These are phyloP conservation scores for Intellagama lesueurii DNA, from an alignment of 2,797 vertebrate genomes.

Conservation along the genomic window DNA sequence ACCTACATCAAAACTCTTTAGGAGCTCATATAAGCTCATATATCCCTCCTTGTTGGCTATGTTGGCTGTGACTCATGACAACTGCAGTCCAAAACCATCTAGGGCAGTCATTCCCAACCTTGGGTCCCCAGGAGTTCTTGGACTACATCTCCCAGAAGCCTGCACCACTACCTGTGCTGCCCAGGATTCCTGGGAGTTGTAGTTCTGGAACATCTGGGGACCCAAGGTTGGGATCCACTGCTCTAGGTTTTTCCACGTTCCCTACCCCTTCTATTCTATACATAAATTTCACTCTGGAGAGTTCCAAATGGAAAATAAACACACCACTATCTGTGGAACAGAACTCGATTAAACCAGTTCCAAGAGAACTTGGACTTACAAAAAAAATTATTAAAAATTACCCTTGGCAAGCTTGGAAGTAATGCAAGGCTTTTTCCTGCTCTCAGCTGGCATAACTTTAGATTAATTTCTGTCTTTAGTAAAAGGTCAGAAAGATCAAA, in stretches of 20 bases:
- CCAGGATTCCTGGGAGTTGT: too few relatives aligned
- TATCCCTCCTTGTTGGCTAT: not conserved
- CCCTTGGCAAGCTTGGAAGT: not conserved
- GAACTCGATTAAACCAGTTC: not conserved
- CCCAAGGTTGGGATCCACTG: too few relatives aligned
- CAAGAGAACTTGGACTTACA: not conserved
- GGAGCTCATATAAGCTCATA: not conserved
- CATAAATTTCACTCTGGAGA: not conserved
- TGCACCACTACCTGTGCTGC: not conserved
- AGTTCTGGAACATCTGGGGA: too few relatives aligned
- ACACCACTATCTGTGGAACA: not conserved
- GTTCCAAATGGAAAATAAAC: not conserved
- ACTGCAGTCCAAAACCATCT: not conserved
- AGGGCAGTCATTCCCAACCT: too few relatives aligned
- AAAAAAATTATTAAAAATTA: not conserved
- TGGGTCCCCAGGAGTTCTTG: not conserved
- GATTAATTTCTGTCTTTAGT: slow-evolving; percentile 3
- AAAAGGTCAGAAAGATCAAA: not conserved
- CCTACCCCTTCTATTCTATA: not conserved
- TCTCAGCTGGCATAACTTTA: not conserved
- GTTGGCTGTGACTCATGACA: not conserved
- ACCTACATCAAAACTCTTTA: too few relatives aligned
- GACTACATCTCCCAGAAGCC: not conserved
- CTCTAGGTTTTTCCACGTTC: not conserved
- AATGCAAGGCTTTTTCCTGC: not conserved